Evolutionary conservation across 92 coral and sea anemone species (phyloP).

Genomic region (Actinernus sp.): DNA sequence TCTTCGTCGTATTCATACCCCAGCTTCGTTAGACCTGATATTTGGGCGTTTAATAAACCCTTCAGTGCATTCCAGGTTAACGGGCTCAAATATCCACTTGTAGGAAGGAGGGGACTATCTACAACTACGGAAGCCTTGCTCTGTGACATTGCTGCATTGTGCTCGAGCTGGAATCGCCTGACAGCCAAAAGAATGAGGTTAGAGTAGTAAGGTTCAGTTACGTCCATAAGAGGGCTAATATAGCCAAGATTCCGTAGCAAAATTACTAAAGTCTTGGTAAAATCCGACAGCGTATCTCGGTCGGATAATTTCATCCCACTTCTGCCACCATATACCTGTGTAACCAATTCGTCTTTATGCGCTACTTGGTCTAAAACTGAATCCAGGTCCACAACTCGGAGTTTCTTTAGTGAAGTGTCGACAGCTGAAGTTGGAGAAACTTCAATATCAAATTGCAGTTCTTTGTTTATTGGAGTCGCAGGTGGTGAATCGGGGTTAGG

Average conservation of each 20-base stretch:
- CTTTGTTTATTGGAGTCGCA: too few relatives aligned
- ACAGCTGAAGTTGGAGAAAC: neutral
- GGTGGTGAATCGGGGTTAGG: too few relatives aligned
- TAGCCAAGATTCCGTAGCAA: conserved; percentile 57
- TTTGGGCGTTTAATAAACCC: conserved; percentile 6
- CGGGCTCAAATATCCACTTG: conserved; percentile 61
- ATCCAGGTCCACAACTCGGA: neutral
- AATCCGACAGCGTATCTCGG: conserved; percentile 8
- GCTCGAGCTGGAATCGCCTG: conserved; percentile 67
- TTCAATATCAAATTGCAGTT: neutral
- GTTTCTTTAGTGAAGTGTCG: neutral
- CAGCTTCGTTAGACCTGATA: conserved; percentile 28
- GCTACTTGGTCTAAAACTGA: conserved; percentile 24
- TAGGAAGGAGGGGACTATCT: conserved; percentile 19
- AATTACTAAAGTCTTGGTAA: conserved; percentile 21
- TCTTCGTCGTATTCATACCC: conserved; percentile 55
- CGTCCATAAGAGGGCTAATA: conserved; percentile 49
- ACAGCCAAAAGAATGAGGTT: conserved; percentile 65
- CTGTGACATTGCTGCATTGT: conserved; percentile 29
- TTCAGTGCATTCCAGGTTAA: conserved; percentile 66
- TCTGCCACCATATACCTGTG: conserved; percentile 7
- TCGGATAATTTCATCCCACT: neutral
- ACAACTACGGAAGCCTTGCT: neutral
- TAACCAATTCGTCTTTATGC: conserved; percentile 15
- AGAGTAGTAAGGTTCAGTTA: conserved; percentile 35